Base-by-base conservation (phyloP, 2,797 vertebrate genomes). In the Acanthis flammea region DNA sequence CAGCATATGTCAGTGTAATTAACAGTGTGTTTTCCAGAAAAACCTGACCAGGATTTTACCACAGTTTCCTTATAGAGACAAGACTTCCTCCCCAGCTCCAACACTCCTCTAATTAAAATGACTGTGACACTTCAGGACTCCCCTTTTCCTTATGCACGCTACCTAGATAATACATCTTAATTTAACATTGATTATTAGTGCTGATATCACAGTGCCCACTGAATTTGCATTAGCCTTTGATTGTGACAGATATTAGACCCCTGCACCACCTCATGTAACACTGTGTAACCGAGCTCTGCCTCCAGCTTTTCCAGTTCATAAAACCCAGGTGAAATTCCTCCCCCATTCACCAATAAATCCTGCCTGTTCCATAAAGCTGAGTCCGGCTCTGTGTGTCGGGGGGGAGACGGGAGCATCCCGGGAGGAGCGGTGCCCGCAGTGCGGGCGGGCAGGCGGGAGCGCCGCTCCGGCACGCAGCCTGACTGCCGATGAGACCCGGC, bases 301-400 rank as follows among this genome's bases (percentile, higher is more conserved):
- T 92, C 85, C 92, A 78, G 78, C 61, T 94, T 93, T 82, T 67
- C 71, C 60, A 74, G 88, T 77, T 91, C 79, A 91, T 94, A 95
- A 96, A 94, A 51, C 14, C 30, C 18, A 3, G 57, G n/a, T 47
- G 72, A 58, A 89, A 88, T 89, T 42, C 91, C 68, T 94, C 84
- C 92, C 81, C 85, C 51, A 2, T 23, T 31, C 50, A 15, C 15
- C 66, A 42, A n/a, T 90, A 87, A 90, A 75, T 39, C 31, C 82
- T 72, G 50, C 66, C 58, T 42, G 35, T 45, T 28, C 25, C 37
- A 12, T 27, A 6, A 27, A 33, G 33, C 72, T 5, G 81, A 57
- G 72, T 45, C 35, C 19, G 0, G 14, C 0, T 30, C 16, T 19
- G 17, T 42, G 8, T 3, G 30, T 1, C 51, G 58, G 35, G 39